Conservation (phyloP, 2,888 invertebrate species). For the Terebella lapidaria region DNA sequence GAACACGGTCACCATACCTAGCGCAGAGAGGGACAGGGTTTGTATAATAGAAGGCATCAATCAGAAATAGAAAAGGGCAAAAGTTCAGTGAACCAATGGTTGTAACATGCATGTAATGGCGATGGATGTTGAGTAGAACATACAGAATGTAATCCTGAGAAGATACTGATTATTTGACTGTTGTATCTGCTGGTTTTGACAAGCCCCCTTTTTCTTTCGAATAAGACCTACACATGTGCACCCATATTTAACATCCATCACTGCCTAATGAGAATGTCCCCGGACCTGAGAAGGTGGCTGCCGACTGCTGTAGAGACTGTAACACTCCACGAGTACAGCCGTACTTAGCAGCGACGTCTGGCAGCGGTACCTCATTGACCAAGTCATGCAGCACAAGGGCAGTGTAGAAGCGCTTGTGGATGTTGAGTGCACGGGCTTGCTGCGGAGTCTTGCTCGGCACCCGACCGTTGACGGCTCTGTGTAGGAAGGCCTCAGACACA, state of each 20-base stretch:
- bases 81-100: not conserved
- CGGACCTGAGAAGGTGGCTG: constrained; percentile 93
- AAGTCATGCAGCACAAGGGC: constrained; percentile 88
- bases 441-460: constrained; percentile 10
- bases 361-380: constrained; percentile 81
- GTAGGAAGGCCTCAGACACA: constrained; percentile 76
- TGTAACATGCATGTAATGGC: not conserved
- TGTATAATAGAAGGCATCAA: no score
- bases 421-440: constrained; percentile 9
- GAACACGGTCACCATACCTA: constrained; percentile 95
- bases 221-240: no score
- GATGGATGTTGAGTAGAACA: no score
- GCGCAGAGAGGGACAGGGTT: constrained; percentile 13
- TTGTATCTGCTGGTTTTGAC: no score
- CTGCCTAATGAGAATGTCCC: no score
- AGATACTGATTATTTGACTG: no score
- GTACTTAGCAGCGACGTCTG: constrained; percentile 69
- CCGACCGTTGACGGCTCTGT: constrained; percentile 55
- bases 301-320: constrained; percentile 88
- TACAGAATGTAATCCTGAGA: no score
- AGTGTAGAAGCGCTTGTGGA: constrained; percentile 55
- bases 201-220: no score
- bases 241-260: no score
- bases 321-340: constrained; percentile 74
- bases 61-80: no score